These are phyloP conservation scores for Acleris emargana DNA, from an alignment of 2,888 invertebrate species.

Conservation along the genomic window DNA sequence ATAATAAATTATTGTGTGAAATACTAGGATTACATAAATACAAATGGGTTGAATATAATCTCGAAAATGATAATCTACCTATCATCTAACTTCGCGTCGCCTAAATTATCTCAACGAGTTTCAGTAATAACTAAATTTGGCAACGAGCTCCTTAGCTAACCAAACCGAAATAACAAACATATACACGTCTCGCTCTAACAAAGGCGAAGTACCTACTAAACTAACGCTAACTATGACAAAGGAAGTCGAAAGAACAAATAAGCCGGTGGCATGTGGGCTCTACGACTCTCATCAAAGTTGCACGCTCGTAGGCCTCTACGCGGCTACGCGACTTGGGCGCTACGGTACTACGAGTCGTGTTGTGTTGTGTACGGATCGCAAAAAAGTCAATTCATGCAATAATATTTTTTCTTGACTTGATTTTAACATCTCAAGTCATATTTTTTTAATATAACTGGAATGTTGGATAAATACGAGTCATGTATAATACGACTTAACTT, in stretches of 20 bases:
- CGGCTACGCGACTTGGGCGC: conserved; percentile 48
- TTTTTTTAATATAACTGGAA: too few relatives aligned
- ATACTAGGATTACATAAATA: too few relatives aligned
- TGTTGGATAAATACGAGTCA: too few relatives aligned
- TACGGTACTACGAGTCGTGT: conserved; percentile 28
- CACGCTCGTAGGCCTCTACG: conserved; percentile 59
- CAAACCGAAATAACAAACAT: conserved; percentile 8
- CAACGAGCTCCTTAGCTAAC: not conserved
- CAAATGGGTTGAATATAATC: too few relatives aligned
- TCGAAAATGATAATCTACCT: not conserved
- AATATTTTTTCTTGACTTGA: not conserved
- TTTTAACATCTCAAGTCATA: too few relatives aligned
- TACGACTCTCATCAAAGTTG: conserved; percentile 77
- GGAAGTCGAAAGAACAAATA: conserved; percentile 62
- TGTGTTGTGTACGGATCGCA: conserved; percentile 21
- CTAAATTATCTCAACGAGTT: conserved; percentile 1
- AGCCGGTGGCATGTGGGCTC: conserved; percentile 62
- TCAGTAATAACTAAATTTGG: conserved; percentile 10
- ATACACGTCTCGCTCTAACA: conserved; percentile 9
- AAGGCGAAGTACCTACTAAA: conserved; percentile 11
- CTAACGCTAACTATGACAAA: conserved; percentile 31
- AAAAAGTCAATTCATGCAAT: not conserved
- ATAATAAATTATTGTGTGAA: too few relatives aligned
- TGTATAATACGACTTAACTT: too few relatives aligned
- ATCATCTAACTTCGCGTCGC: not conserved